Evolutionary conservation across 2,797 vertebrate genomes (phyloP).

Genomic region (Erethizon dorsatum): DNA sequence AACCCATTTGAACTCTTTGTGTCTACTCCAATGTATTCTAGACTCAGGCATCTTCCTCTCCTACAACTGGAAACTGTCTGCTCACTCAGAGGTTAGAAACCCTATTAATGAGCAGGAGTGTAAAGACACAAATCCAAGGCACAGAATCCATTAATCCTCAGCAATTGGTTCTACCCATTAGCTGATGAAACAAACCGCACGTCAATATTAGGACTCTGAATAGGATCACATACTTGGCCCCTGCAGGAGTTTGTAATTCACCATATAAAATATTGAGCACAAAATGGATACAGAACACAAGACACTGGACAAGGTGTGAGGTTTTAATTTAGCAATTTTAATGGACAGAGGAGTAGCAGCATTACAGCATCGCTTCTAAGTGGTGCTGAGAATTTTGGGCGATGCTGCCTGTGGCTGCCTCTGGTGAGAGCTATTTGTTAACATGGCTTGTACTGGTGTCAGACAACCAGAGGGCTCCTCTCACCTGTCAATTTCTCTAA

Average conservation of each 20-base stretch:
- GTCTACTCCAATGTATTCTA: not conserved
- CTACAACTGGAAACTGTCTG: not conserved
- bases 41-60: not conserved
- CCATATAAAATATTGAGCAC: not conserved
- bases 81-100: conserved; percentile 3
- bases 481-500: conserved; percentile 41
- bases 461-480: conserved; percentile 32
- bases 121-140: not conserved
- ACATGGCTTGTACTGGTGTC: not conserved
- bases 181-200: not conserved
- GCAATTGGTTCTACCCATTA: conserved; percentile 4
- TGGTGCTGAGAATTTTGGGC: not conserved
- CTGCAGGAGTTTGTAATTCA: not conserved
- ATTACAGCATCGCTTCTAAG: not conserved
- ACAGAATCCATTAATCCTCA: conserved; percentile 15
- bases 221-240: not conserved
- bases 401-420: not conserved
- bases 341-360: not conserved
- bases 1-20: not conserved
- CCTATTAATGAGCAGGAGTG: not conserved
- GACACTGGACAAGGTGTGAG: not conserved
- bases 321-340: not conserved
- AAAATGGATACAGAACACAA: not conserved
- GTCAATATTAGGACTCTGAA: not conserved
- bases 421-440: conserved; percentile 69